phyloP scores from a whole-genome alignment of 2,797 vertebrate species.

The Clamator glandarius region DNA sequence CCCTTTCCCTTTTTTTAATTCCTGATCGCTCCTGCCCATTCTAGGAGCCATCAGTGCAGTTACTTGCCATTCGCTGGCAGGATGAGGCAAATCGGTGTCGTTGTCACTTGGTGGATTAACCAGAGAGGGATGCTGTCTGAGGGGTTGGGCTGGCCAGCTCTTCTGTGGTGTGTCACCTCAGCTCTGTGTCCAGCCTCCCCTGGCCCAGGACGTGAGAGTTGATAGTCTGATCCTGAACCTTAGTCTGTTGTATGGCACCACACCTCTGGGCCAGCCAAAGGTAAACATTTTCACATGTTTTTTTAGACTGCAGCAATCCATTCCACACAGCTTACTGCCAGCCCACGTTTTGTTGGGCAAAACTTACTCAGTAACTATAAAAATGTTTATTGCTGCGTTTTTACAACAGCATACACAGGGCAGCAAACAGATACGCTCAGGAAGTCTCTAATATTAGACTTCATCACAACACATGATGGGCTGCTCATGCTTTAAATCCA shows the following conservation, averaged over 20 bases:
- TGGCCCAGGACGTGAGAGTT: conserved; percentile 73
- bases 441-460: background rate
- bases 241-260: conserved; percentile 76
- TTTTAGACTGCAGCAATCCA: conserved; percentile 65
- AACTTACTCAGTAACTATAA: background rate
- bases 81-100: conserved; percentile 75
- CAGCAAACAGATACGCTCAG: background rate
- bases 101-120: conserved; percentile 77
- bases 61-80: conserved; percentile 75
- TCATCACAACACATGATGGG: background rate
- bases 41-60: conserved; percentile 77
- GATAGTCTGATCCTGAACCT: conserved; percentile 75
- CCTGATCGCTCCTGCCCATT: conserved; percentile 76
- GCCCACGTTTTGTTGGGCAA: background rate
- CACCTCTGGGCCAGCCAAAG: conserved; percentile 75
- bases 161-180: conserved; percentile 75
- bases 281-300: conserved; percentile 75
- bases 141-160: conserved; percentile 75
- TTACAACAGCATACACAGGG: background rate
- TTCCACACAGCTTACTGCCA: conserved; percentile 23
- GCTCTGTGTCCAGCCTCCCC: conserved; percentile 73
- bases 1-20: conserved; percentile 69
- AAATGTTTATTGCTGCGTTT: background rate
- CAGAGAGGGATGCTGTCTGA: conserved; percentile 78
- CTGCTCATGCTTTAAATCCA: background rate